phyloP scores from a whole-genome alignment of 2,113 vertebrate species.

The Paramormyrops kingsleyae region DNA sequence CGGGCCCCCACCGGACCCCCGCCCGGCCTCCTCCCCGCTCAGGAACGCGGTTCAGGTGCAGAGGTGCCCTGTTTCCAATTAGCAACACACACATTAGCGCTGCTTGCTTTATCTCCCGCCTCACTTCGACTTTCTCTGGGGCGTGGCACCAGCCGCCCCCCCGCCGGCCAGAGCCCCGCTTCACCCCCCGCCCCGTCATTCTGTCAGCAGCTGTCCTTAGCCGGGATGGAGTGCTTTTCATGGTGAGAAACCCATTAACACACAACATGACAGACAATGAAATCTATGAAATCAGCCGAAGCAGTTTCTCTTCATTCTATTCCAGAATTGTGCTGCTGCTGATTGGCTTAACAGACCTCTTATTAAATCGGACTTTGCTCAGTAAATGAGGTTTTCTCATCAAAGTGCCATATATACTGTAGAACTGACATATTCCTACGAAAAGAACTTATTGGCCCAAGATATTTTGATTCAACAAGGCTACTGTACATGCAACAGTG shows the following conservation, averaged over 20 bases:
- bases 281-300: not conserved
- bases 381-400: not conserved
- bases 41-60: constrained; percentile 25
- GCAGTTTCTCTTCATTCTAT: not conserved
- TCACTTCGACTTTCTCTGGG: not conserved
- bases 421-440: not conserved
- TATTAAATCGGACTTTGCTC: not conserved
- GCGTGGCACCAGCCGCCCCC: not conserved
- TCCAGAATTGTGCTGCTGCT: not conserved
- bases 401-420: not conserved
- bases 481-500: not conserved
- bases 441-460: not conserved
- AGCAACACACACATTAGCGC: constrained; percentile 9
- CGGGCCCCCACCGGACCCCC: not conserved
- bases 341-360: not conserved
- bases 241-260: not conserved
- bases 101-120: not conserved
- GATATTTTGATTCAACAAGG: not conserved
- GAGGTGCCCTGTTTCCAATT: constrained; percentile 24
- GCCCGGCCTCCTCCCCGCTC: not conserved
- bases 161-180: not conserved
- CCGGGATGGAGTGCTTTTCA: not conserved
- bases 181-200: no score
- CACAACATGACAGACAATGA: not conserved
- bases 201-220: not conserved